phyloP scores from a whole-genome alignment of 2,113 vertebrate genomes.

The Fukomys damarensis region DNA sequence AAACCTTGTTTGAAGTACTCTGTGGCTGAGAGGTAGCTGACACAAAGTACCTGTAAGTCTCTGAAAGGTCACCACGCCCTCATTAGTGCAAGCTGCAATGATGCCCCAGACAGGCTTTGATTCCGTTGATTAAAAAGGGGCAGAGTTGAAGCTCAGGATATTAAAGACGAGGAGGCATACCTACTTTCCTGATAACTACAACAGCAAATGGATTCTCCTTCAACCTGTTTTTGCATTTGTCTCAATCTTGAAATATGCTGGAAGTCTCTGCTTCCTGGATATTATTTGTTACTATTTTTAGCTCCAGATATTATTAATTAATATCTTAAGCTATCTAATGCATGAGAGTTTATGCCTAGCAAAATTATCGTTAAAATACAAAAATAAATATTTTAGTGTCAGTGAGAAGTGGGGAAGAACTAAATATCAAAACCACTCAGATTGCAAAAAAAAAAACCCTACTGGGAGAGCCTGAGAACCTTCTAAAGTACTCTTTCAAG shows the following conservation, averaged over 20 bases:
- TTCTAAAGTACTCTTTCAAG: conserved; percentile 12
- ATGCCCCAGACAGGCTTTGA: conserved; percentile 76
- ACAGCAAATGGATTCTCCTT: neutral
- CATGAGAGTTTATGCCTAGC: neutral
- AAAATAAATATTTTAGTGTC: neutral
- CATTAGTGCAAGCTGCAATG: conserved; percentile 17
- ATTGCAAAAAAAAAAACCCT: conserved; percentile 43
- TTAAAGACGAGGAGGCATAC: neutral
- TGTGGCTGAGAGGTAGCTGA: conserved; percentile 64
- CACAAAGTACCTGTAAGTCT: neutral
- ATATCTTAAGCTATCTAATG: neutral
- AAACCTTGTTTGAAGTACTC: conserved; percentile 65
- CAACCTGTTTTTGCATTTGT: neutral
- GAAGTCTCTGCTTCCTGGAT: neutral
- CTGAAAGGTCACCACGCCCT: conserved; percentile 60
- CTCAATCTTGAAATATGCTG: neutral
- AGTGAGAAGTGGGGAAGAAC: neutral
- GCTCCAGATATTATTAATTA: neutral
- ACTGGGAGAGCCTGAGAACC: conserved; percentile 71
- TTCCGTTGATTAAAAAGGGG: conserved; percentile 66
- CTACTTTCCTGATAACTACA: neutral
- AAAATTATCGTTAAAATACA: neutral
- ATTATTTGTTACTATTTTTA: neutral
- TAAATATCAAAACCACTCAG: neutral
- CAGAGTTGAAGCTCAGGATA: conserved; percentile 48